These are phyloP conservation scores for Tyrophagus putrescentiae DNA, from an alignment of 1,140 invertebrate genomes.

Conservation along the genomic window DNA sequence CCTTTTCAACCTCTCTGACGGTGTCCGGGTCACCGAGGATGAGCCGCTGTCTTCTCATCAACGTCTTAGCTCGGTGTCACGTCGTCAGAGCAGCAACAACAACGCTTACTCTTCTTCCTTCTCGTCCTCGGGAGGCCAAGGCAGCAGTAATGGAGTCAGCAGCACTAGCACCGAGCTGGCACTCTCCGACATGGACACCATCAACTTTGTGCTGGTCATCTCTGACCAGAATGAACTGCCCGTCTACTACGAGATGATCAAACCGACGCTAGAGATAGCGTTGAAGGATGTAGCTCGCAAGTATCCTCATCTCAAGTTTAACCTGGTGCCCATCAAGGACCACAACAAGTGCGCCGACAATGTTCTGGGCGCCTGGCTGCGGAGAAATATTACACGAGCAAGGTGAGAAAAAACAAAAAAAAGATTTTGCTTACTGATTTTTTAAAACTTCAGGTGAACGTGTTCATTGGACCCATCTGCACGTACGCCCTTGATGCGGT, in stretches of 20 bases:
- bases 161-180: not conserved
- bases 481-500: slow-evolving; percentile 69
- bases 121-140: too few species aligned
- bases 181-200: slow-evolving; percentile 28
- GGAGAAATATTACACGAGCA: slow-evolving; percentile 26
- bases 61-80: too few species aligned
- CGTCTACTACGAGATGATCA: slow-evolving; percentile 16
- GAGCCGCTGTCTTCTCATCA: too few species aligned
- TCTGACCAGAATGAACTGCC: slow-evolving; percentile 22
- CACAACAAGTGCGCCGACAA: slow-evolving; percentile 21
- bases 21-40: too few species aligned
- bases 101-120: too few species aligned
- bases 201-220: slow-evolving; percentile 22
- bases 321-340: slow-evolving; percentile 13
- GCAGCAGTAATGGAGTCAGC: not conserved
- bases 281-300: slow-evolving; percentile 15
- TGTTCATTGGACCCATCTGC: slow-evolving; percentile 38
- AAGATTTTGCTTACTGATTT: slow-evolving; percentile 38
- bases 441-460: too few species aligned
- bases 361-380: slow-evolving; percentile 23
- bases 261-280: slow-evolving; percentile 25
- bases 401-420: slow-evolving; percentile 23
- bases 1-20: too few species aligned
- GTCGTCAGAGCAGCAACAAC: not conserved
- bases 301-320: slow-evolving; percentile 21